Percentiles rank a stretch among this genome's conserved stretches.
Evolutionary conservation across 2,888 invertebrate genomes (phyloP).

Genomic region (Harmothoe impar): DNA sequence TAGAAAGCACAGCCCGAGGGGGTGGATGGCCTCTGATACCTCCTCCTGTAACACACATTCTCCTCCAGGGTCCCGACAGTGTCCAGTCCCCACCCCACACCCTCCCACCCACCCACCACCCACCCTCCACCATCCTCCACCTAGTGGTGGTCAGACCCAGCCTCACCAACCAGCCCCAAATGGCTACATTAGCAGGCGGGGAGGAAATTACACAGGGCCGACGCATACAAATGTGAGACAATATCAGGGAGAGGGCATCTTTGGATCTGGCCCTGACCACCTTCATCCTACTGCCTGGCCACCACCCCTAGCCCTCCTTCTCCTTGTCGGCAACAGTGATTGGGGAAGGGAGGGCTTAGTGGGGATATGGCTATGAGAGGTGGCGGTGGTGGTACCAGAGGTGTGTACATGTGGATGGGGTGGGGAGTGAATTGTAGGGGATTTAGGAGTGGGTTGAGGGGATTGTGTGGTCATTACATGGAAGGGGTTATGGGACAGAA

Average conservation of each 20-base stretch:
- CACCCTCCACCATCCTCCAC: background rate
- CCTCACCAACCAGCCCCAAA: background rate
- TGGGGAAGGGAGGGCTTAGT: background rate
- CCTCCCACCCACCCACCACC: background rate
- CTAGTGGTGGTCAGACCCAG: background rate
- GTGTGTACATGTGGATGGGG: background rate
- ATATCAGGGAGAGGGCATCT: background rate
- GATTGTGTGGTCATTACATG: background rate
- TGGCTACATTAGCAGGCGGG: constrained; percentile 31
- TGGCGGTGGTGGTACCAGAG: too few relatives aligned
- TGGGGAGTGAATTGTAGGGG: background rate
- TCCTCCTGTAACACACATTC: background rate
- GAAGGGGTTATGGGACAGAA: background rate
- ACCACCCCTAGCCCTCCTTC: too few relatives aligned
- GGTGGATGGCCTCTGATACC: background rate
- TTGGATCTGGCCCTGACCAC: background rate
- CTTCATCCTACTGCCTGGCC: background rate
- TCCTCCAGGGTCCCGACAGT: background rate
- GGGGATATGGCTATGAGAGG: background rate
- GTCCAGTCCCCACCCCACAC: background rate
- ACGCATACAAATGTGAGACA: constrained; percentile 51
- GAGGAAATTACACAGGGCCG: constrained; percentile 46
- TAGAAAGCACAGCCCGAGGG: background rate
- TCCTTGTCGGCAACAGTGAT: too few relatives aligned
- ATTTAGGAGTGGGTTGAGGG: background rate